A percentile compares a stretch with the other conserved stretches of the same genome.
Conservation (phyloP, 2,888 invertebrate genomes). For the Anaspis maculata region DNA sequence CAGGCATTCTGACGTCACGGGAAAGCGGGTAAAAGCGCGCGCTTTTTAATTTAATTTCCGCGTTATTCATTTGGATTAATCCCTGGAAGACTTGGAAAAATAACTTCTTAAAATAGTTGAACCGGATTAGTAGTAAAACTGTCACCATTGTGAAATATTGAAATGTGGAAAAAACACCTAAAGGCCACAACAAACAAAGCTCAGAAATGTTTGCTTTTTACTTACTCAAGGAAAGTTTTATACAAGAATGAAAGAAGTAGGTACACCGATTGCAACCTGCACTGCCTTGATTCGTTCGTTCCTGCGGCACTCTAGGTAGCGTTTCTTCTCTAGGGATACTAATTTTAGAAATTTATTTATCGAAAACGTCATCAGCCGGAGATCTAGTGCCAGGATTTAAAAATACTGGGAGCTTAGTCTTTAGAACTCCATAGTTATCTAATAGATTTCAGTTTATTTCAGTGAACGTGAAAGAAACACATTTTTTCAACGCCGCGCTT, state of each 20-base stretch:
- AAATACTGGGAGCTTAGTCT: constrained; percentile 9
- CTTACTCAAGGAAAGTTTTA: neutral
- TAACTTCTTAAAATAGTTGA: too few species aligned
- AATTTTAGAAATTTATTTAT: constrained; percentile 13
- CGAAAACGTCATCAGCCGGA: constrained; percentile 9
- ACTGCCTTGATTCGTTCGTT: neutral
- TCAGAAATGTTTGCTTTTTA: too few species aligned
- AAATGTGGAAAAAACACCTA: neutral
- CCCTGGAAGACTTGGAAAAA: too few species aligned
- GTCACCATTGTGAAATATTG: too few species aligned
- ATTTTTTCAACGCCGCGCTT: constrained; percentile 3
- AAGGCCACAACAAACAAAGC: too few species aligned
- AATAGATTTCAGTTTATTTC: constrained; percentile 19
- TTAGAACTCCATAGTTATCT: constrained; percentile 16
- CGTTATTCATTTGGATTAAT: too few species aligned
- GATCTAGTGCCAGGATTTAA: constrained; percentile 14
- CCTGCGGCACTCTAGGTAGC: neutral
- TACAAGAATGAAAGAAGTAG: neutral
- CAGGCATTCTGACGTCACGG: too few species aligned
- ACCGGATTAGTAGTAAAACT: too few species aligned
- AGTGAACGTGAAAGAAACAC: constrained; percentile 9
- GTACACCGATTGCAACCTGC: neutral
- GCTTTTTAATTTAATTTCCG: too few species aligned
- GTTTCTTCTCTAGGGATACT: neutral
- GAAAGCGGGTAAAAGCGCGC: too few species aligned